These are phyloP conservation scores for Muscicapa comitata DNA, from an alignment of 2,797 vertebrate species.

Conservation along the genomic window DNA sequence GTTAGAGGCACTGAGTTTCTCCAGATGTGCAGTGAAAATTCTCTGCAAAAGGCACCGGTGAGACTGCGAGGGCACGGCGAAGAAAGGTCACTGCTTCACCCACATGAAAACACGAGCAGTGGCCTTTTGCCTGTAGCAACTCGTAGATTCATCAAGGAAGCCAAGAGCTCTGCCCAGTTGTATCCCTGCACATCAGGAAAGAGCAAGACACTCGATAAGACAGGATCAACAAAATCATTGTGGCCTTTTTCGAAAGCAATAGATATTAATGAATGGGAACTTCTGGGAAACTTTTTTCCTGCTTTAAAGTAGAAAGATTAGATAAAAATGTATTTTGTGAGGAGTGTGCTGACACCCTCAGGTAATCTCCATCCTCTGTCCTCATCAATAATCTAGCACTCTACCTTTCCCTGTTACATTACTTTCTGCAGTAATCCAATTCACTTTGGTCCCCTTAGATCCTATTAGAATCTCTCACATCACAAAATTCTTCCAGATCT, in stretches of 20 bases:
- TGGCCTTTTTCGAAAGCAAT: neutral
- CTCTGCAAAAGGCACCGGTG: neutral
- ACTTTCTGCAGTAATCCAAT: conserved; percentile 50
- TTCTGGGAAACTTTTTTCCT: neutral
- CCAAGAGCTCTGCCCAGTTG: neutral
- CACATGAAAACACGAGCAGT: neutral
- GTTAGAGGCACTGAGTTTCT: neutral
- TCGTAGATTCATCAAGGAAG: neutral
- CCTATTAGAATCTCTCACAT: conserved; percentile 41
- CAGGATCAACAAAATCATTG: neutral
- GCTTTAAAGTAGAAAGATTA: conserved; percentile 33
- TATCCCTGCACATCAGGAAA: neutral
- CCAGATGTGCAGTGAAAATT: neutral
- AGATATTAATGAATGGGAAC: conserved; percentile 30
- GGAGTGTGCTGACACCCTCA: conserved; percentile 40
- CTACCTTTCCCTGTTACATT: conserved; percentile 6
- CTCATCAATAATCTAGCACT: conserved; percentile 58
- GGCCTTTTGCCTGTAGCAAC: neutral
- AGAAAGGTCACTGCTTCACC: neutral
- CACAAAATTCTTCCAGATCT: conserved; percentile 38
- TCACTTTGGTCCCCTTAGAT: conserved; percentile 46
- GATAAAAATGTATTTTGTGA: conserved; percentile 50
- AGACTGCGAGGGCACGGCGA: neutral
- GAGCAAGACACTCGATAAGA: neutral
- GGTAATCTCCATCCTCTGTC: conserved; percentile 52